Conservation (phyloP, 2,888 invertebrate genomes). For the Spisula subtruncata region DNA sequence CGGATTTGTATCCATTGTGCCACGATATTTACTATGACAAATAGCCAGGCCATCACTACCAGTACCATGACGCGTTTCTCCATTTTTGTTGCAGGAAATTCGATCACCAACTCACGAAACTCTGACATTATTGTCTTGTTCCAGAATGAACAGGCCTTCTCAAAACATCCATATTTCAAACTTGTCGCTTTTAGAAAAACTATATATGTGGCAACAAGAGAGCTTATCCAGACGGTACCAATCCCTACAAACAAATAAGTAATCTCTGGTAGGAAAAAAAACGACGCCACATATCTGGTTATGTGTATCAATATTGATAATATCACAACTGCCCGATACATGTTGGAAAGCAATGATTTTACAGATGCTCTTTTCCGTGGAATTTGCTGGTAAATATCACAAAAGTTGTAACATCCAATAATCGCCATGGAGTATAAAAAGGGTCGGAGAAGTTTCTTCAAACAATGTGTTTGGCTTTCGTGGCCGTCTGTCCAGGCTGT, state of each 20-base stretch:
- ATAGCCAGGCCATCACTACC: not conserved
- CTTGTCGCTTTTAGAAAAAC: slow-evolving; percentile 36
- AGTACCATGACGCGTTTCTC: not conserved
- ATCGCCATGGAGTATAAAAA: slow-evolving; percentile 39
- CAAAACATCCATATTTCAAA: slow-evolving; percentile 28
- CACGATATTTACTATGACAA: not conserved
- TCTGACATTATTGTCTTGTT: slow-evolving; percentile 33
- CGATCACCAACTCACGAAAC: slow-evolving; percentile 18
- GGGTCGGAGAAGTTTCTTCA: slow-evolving; percentile 44
- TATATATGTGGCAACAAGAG: not conserved
- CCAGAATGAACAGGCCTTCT: slow-evolving; percentile 39
- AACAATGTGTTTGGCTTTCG: not conserved
- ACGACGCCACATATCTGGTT: not conserved
- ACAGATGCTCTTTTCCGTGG: not conserved
- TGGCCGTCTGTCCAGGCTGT: not conserved
- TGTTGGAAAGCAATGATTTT: not conserved
- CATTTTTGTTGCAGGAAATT: slow-evolving; percentile 29
- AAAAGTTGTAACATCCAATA: slow-evolving; percentile 33
- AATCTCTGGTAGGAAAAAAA: not conserved
- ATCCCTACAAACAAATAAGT: not conserved
- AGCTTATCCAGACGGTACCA: slow-evolving; percentile 1
- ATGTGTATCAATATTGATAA: not conserved
- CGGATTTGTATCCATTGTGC: not conserved
- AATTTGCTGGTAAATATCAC: not conserved
- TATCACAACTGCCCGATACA: slow-evolving; percentile 20